Evolutionary conservation across 2,797 vertebrate genomes (phyloP).

Genomic region (Hydrolagus colliei): DNA sequence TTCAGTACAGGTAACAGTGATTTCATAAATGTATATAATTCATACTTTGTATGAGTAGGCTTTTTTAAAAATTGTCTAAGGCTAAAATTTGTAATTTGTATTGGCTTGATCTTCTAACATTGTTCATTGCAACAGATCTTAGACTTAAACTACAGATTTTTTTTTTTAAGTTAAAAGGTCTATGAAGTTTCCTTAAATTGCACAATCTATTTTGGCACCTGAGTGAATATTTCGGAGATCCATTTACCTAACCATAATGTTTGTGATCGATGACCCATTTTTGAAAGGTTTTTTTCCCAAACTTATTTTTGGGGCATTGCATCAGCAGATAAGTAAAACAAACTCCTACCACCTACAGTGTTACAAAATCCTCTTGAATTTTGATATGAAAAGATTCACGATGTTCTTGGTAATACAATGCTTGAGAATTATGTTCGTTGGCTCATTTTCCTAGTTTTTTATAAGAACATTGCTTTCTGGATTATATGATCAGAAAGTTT

Average conservation of each 20-base stretch:
- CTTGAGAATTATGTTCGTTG: background rate
- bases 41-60: conserved; percentile 37
- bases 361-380: conserved; percentile 27
- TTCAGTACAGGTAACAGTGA: conserved; percentile 60
- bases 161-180: background rate
- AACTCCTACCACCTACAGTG: conserved; percentile 38
- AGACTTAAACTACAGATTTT: background rate
- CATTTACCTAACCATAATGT: background rate
- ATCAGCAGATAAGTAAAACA: conserved; percentile 18
- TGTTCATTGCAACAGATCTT: background rate
- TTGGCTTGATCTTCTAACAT: background rate
- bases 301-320: no score
- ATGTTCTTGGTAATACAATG: background rate
- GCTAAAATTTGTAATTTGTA: conserved; percentile 33
- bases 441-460: no score
- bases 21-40: conserved; percentile 44
- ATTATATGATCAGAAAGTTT: conserved; percentile 39
- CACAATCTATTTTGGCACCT: background rate
- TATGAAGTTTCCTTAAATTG: background rate
- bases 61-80: conserved; percentile 39
- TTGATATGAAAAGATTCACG: conserved; percentile 27
- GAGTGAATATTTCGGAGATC: background rate
- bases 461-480: background rate
- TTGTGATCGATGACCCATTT: background rate
- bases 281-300: background rate